A percentile compares a stretch with the other conserved stretches of the same genome.
Evolutionary conservation across 37 sponge, comb jelly and placozoan genomes (phyloP).

Genomic region (Amphimedon queenslandica): DNA sequence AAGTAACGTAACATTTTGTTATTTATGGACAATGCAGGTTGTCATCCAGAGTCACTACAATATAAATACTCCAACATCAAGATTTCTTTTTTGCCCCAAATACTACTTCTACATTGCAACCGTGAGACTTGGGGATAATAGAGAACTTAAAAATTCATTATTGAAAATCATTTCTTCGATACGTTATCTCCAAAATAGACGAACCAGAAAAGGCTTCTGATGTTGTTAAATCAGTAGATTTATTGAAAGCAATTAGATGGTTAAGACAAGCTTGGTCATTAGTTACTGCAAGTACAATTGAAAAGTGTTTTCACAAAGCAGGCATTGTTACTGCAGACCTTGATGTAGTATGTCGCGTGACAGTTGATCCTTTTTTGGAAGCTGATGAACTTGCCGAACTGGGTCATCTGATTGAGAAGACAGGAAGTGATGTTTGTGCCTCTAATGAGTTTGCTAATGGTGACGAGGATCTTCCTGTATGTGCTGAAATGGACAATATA

Average conservation of each 20-base stretch:
- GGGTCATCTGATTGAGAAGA: conserved; percentile 7
- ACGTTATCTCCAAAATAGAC: conserved; percentile 9
- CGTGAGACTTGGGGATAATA: no score
- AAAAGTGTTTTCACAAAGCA: conserved; percentile 62
- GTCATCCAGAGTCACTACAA: conserved; percentile 3
- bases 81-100: background rate
- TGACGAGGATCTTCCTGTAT: conserved; percentile 26
- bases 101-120: conserved; percentile 2
- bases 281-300: background rate
- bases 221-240: conserved; percentile 13
- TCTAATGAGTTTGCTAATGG: conserved; percentile 19
- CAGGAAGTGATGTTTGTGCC: conserved; percentile 14
- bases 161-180: background rate
- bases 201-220: conserved; percentile 7
- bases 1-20: conserved; percentile 7
- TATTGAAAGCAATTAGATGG: background rate
- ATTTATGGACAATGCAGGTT: no score
- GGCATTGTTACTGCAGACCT: conserved; percentile 34
- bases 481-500: conserved; percentile 28
- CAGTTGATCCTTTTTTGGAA: conserved; percentile 28
- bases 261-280: background rate
- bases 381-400: conserved; percentile 28
- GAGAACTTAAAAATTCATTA: no score
- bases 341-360: no score
- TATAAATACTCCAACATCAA: conserved; percentile 1